Percentiles rank a stretch among this genome's conserved stretches.
phyloP scores from a whole-genome alignment of 2,888 invertebrate genomes.

The Sympetrum striolatum region DNA sequence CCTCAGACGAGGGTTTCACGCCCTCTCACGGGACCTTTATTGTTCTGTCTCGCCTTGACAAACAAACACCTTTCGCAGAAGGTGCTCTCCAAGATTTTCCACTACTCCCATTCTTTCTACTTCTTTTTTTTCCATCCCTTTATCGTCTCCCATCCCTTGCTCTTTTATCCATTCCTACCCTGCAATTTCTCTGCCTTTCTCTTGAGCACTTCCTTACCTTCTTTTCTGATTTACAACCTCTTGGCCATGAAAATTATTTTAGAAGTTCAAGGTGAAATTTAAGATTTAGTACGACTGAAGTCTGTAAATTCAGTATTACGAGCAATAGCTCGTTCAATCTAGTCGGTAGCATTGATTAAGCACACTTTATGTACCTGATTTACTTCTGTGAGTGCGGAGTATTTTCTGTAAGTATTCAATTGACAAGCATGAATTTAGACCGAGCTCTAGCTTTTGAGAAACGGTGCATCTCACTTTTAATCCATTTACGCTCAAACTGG shows the following conservation, averaged over 20 bases:
- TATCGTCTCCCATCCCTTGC: neutral
- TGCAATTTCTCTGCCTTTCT: neutral
- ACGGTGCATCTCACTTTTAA: too few species aligned
- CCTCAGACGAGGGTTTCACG: neutral
- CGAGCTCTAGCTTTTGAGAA: too few species aligned
- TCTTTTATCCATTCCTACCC: neutral
- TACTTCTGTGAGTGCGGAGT: too few species aligned
- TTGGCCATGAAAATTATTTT: neutral
- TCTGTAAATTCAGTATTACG: too few species aligned
- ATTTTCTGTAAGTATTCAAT: too few species aligned
- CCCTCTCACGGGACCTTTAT: slow-evolving; percentile 25
- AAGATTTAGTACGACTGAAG: too few species aligned
- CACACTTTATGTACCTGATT: too few species aligned
- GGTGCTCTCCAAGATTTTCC: neutral
- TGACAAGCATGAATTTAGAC: too few species aligned
- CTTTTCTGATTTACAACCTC: neutral
- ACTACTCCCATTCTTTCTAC: neutral
- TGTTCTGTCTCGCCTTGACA: slow-evolving; percentile 22
- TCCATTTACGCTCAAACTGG: too few species aligned
- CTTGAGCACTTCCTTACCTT: neutral
- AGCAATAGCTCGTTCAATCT: too few species aligned
- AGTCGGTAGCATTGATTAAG: too few species aligned
- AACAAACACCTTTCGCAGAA: slow-evolving; percentile 18
- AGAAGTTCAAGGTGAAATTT: too few species aligned
- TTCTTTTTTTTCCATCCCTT: neutral